Evolutionary conservation across 2,113 vertebrate genomes (phyloP).

Genomic region (Poecile atricapillus): DNA sequence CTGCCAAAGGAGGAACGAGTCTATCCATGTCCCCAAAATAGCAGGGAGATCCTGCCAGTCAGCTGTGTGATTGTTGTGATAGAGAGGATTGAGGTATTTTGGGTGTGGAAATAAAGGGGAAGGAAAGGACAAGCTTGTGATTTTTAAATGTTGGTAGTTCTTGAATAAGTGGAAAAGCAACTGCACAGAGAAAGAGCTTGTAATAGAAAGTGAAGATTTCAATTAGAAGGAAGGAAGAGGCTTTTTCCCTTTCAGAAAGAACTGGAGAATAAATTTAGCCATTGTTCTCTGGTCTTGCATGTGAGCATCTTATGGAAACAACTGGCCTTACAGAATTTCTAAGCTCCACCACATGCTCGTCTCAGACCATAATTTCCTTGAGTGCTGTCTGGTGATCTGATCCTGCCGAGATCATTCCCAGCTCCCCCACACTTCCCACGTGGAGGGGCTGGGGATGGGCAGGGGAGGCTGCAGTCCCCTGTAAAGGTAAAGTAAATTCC

Average conservation of each 20-base stretch:
- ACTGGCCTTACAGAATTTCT: not conserved
- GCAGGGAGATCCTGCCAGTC: constrained; percentile 28
- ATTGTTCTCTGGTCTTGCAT: constrained; percentile 3
- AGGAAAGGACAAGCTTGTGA: constrained; percentile 9
- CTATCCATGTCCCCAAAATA: not conserved
- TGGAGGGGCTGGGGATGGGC: not conserved
- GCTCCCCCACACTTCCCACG: not conserved
- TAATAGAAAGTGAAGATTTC: not conserved
- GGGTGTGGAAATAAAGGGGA: constrained; percentile 23
- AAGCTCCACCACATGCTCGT: not conserved
- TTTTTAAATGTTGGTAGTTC: not conserved
- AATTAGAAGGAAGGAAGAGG: not conserved
- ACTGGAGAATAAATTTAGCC: not conserved
- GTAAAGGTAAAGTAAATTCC: not conserved
- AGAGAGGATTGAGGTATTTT: not conserved
- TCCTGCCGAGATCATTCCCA: not conserved
- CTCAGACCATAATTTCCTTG: not conserved
- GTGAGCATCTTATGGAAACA: not conserved
- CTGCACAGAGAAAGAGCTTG: not conserved
- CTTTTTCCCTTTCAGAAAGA: constrained; percentile 13
- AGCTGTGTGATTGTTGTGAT: constrained; percentile 1
- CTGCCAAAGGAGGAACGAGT: not conserved
- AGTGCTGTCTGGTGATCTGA: not conserved
- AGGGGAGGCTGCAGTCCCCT: not conserved
- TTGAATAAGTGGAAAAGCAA: constrained; percentile 3